Base-by-base conservation (phyloP, 2,797 vertebrate species). In the Melopsittacus undulatus region DNA sequence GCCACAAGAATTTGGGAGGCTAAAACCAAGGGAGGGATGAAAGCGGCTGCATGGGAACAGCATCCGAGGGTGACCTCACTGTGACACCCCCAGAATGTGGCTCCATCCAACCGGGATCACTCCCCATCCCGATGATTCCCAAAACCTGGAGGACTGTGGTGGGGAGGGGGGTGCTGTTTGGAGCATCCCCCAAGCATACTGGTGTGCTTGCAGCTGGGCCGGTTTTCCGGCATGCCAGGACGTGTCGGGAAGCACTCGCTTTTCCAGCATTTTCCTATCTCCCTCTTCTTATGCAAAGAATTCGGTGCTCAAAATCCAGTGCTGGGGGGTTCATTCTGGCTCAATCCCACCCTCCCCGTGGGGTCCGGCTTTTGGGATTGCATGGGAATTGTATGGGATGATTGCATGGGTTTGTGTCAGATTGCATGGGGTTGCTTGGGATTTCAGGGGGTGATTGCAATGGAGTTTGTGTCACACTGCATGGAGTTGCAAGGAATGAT, bases 61-160 rank as follows among this genome's bases (percentile, higher is more conserved):
- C 67, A 67, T 7, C 51, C 0, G 0, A 6, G 30, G 51, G 7
- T 76, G 92, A 92, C 94, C 92, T 79, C 5, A 2, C n/a, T 46
- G 8, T 51, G 94, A 66, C 91, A 82, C 45, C 70, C 77, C 54
- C 18, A 5, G 56, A 66, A 5, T 3, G 1, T 0, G 1, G 11
- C 14, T 63, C 61, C 29, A 0, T 54, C 61, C 66, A 1, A 1
- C 20, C 0, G 1, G 36, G 72, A 3, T 3, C 20, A 0, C 49
- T 84, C 38, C 1, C 34, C 34, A 1, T 26, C 20, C 40, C 0
- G 0, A 7, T 57, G 56, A 24, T 36, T 24, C n/a, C 56, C 56
- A 36, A 16, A 18, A 30, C 45, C 42, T 7, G 1, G 34, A 66
- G 24, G 40, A 9, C 4, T 14, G 24, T 0, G 0, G 1, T 2